Percentiles rank a stretch among this genome's conserved stretches.
phyloP scores from a whole-genome alignment of 2,888 invertebrate species.

The Arrhopalites spinosus region DNA sequence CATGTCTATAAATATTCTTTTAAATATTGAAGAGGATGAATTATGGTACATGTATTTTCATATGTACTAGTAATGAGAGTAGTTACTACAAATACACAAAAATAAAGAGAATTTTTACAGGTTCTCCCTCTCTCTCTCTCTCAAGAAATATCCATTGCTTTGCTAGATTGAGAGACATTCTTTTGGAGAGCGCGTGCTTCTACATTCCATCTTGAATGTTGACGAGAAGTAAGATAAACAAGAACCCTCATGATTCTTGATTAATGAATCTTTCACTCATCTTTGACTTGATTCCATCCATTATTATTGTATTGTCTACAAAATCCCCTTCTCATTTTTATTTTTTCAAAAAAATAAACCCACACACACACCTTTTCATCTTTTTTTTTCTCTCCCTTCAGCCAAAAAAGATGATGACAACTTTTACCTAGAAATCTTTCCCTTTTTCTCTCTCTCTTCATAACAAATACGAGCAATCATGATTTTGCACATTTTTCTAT shows the following conservation, averaged over 20 bases:
- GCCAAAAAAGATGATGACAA: neutral
- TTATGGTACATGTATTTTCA: neutral
- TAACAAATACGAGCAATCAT: neutral
- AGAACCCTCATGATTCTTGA: slow-evolving; percentile 34
- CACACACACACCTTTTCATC: neutral
- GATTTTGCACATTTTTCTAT: neutral
- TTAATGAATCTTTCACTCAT: slow-evolving; percentile 44
- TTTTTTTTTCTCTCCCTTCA: neutral
- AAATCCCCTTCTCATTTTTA: neutral
- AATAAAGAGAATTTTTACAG: neutral
- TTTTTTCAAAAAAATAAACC: neutral
- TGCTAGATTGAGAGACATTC: too few species aligned
- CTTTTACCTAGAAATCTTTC: too few species aligned
- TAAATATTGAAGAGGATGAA: neutral
- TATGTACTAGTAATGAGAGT: too few species aligned
- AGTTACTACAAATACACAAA: neutral
- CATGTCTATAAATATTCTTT: neutral
- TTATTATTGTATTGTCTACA: slow-evolving; percentile 11
- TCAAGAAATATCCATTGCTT: neutral
- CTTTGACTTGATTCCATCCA: slow-evolving; percentile 45
- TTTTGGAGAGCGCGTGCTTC: slow-evolving; percentile 23
- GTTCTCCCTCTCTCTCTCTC: slow-evolving; percentile 9
- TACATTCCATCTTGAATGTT: neutral
- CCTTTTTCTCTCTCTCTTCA: neutral
- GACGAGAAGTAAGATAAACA: slow-evolving; percentile 6